Evolutionary conservation across 2,888 invertebrate genomes (phyloP).

Genomic region (Chaetogeoica ovagalla): DNA sequence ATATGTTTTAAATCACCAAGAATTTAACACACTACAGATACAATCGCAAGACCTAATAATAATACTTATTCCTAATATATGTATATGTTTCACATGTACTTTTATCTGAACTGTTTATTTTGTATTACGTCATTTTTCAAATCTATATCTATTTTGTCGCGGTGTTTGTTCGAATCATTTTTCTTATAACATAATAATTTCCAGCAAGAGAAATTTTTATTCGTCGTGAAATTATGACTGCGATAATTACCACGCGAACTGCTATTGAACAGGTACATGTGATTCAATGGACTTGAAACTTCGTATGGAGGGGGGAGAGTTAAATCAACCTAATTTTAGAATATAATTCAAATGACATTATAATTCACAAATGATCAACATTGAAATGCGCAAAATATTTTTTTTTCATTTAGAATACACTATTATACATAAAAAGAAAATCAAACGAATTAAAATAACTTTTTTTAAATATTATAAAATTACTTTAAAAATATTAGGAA

Average conservation of each 20-base stretch:
- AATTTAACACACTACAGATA: constrained; percentile 15
- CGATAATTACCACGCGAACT: too few species aligned
- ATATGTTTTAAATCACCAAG: constrained; percentile 21
- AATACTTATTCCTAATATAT: background rate
- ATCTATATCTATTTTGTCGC: background rate
- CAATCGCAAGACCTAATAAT: constrained; percentile 14
- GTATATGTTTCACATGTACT: background rate
- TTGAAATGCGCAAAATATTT: background rate
- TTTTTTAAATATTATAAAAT: background rate
- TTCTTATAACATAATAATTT: constrained; percentile 16
- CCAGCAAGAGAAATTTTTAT: too few species aligned
- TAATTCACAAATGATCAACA: background rate
- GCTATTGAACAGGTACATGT: too few species aligned
- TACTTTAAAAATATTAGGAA: background rate
- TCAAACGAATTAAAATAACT: too few species aligned
- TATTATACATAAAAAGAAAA: background rate
- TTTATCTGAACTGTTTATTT: constrained; percentile 20
- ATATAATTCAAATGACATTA: background rate
- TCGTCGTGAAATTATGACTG: too few species aligned
- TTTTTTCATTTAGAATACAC: background rate
- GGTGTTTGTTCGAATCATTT: constrained; percentile 12
- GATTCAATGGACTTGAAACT: too few species aligned
- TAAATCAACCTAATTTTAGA: too few species aligned
- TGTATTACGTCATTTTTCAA: constrained; percentile 16
- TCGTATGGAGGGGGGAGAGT: too few species aligned